Base-by-base conservation (phyloP, 2,113 vertebrate genomes). In the Stercorarius parasiticus region DNA sequence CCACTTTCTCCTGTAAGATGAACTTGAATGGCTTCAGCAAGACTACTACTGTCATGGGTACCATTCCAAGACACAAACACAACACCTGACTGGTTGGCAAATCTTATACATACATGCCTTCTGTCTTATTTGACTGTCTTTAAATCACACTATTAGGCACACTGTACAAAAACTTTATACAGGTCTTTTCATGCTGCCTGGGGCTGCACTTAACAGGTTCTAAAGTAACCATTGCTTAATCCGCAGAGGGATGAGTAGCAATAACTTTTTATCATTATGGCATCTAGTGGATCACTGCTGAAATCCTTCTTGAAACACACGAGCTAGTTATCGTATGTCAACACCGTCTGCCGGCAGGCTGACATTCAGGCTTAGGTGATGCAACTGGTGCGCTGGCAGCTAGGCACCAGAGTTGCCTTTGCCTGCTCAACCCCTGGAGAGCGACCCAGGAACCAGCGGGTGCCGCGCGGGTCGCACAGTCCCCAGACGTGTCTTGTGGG, bases 181-280 rank as follows among this genome's bases (percentile, higher is more conserved):
- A 72, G 43, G 10, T 32, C 45, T 72, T 30, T 79, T 69, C 29
- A 9, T 12, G 36, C 34, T 52, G 95, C 95, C 92, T 0, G 38
- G 53, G 96, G 86, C 95, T 90, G 81, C 53, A n/a, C n/a, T 87
- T 90, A 59, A 15, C 42, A 88, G 61, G 40, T 38, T 76, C 47
- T 34, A 38, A 52, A 93, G 66, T 25, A 94, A 88, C 82, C 43
- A 34, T 83, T 62, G 88, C 90, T 71, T 90, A 94, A 94, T 92
- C 70, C 9, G 0, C 82, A 40, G 27, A 2, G 59, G 64, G 79
- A 73, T 78, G 85, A 92, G 80, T 8, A 83, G 88, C 82, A 83
- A 4, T 22, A 58, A 29, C 34, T 67, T 38, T 47, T 89, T 88
- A 80, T 91, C 76, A 5, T 23, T 34, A 13, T 3, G 13, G 14